Percentiles rank a stretch among this genome's conserved stretches.
Evolutionary conservation across 30 jellyfish, hydroid and myxozoan species (phyloP).

Genomic region (Turritopsis rubra): DNA sequence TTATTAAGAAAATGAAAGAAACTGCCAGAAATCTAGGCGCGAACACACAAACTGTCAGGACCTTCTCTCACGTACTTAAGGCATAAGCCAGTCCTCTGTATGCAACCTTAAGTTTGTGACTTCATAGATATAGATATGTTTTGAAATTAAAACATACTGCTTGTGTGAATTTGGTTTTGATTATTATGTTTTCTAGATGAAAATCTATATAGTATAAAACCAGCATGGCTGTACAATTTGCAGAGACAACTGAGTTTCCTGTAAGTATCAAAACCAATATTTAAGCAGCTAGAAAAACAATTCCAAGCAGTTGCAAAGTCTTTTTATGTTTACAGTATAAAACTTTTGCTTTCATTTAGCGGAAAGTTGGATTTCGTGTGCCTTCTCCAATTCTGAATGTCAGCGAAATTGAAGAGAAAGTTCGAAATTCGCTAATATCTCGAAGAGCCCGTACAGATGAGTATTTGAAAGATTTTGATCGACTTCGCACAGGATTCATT

Average conservation of each 20-base stretch:
- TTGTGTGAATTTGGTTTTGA: background rate
- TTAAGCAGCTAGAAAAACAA: too few relatives aligned
- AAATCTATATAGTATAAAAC: background rate
- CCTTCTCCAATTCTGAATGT: background rate
- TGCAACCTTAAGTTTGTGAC: too few relatives aligned
- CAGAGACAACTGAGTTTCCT: background rate
- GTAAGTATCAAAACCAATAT: background rate
- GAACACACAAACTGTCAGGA: too few relatives aligned
- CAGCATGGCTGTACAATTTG: constrained; percentile 7
- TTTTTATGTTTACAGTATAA: too few relatives aligned
- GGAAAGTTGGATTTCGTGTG: background rate
- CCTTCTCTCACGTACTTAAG: too few relatives aligned
- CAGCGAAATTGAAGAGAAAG: constrained; percentile 58
- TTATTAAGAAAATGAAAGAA: too few relatives aligned
- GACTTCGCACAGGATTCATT: constrained; percentile 79
- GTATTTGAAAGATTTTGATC: constrained; percentile 90
- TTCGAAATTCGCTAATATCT: constrained; percentile 53
- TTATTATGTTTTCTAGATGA: background rate
- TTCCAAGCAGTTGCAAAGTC: too few relatives aligned
- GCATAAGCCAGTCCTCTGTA: too few relatives aligned
- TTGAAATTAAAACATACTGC: background rate
- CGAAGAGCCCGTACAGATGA: constrained; percentile 76
- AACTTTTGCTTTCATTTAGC: background rate
- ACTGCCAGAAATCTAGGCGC: too few relatives aligned
- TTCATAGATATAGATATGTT: too few relatives aligned